Base-by-base conservation (phyloP, 92 coral and sea anemone genomes). In the Epizoanthus ramosus region DNA sequence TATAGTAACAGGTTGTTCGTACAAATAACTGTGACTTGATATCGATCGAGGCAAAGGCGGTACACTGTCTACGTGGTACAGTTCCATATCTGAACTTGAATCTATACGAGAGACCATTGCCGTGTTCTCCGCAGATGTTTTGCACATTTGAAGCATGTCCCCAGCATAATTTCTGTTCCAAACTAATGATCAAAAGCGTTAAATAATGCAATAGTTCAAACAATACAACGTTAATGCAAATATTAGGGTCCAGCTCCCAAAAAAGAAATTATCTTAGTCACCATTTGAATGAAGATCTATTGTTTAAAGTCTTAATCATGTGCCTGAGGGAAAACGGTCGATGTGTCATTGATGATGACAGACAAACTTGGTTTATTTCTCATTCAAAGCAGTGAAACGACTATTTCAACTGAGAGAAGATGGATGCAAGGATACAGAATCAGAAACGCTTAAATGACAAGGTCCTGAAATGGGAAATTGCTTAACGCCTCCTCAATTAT, bases 161-260 rank as follows among this genome's bases (percentile, higher is more conserved):
- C 52, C 56, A 28, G 50, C 66, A 74, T 57, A 39, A 24, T 74
- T 25, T 14, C 37, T 74, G 53, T 16, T 57, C 80, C 24, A 25
- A 13, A 23, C 14, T 22, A 18, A 75, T 52, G n/a, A 75, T 57
- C 6, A 15, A 75, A 3, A 7, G 21, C 64, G 31, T 17, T 57
- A 17, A 50, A 37, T 58, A n/a, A 75, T 75, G 80, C 28, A 75
- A 57, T 75, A 57, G 35, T 75, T 50, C n/a, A 75, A n/a, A 75
- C 80, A 75, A 75, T 75, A 35, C 50, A 24, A 31, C 9, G 31
- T 33, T 75, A 57, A 75, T 75, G 68, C 18, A 75, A 75, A 75
- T 75, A 37, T 8, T 9, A 31, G 61, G 59, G 80, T 57, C 67
- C 80, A 75, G 71, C 8, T 28, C 47, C 45, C 22, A 67, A 67